Conservation (phyloP, 64 coral and sea anemone species). For the Montipora capricornis region DNA sequence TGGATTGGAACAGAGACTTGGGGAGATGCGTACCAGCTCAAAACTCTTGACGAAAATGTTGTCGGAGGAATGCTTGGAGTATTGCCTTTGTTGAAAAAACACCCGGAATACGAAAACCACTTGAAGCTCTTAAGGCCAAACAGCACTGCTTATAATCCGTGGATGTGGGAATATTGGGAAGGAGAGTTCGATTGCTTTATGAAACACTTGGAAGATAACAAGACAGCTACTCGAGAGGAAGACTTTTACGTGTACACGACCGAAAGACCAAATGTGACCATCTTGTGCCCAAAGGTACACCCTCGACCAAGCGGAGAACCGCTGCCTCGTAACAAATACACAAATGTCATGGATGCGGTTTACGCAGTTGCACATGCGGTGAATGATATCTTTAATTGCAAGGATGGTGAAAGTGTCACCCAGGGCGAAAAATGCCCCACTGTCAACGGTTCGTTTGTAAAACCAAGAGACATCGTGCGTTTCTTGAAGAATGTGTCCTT, state of each 20-base stretch:
- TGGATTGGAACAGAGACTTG: conserved; percentile 95
- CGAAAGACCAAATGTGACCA: conserved; percentile 60
- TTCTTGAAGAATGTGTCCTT: conserved; percentile 86
- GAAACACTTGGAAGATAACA: neutral
- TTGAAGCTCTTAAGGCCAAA: conserved; percentile 54
- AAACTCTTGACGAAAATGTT: conserved; percentile 52
- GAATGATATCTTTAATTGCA: conserved; percentile 78
- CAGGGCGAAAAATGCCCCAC: conserved; percentile 53
- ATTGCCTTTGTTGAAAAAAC: conserved; percentile 62
- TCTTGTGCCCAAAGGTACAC: conserved; percentile 75
- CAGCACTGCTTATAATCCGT: conserved; percentile 71
- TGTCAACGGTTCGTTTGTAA: conserved; percentile 29
- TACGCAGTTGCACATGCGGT: conserved; percentile 72
- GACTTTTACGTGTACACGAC: neutral
- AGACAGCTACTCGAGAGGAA: neutral
- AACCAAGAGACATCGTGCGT: conserved; percentile 56
- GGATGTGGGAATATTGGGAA: conserved; percentile 86
- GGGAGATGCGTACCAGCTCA: conserved; percentile 84
- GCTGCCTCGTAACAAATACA: conserved; percentile 91
- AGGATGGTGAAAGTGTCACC: conserved; percentile 49
- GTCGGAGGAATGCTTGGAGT: conserved; percentile 88
- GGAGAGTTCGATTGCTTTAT: conserved; percentile 53
- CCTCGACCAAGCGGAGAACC: conserved; percentile 19
- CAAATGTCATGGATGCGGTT: conserved; percentile 95
- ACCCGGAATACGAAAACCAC: conserved; percentile 60